Evolutionary conservation across 1,140 invertebrate genomes (phyloP).

Genomic region (Pemphigus obesinymphae): DNA sequence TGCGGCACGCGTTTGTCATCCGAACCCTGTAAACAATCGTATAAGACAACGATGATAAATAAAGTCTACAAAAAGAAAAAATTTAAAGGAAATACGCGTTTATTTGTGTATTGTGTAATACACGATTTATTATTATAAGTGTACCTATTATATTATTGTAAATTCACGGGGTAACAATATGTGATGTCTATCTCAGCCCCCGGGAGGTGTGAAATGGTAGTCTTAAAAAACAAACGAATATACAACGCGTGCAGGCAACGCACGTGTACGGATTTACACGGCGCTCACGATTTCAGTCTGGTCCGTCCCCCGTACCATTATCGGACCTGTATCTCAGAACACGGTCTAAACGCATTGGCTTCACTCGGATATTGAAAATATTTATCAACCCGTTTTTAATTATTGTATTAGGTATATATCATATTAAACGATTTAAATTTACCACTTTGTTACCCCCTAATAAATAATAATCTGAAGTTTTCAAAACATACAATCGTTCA

Average conservation of each 20-base stretch:
- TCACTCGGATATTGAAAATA: neutral
- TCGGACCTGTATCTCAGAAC: slow-evolving; percentile 18
- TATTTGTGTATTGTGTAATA: neutral
- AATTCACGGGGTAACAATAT: neutral
- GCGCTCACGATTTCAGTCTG: slow-evolving; percentile 13
- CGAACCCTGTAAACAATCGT: slow-evolving; percentile 23
- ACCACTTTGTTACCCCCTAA: neutral
- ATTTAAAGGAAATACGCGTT: neutral
- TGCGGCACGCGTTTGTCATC: neutral
- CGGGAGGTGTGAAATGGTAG: slow-evolving; percentile 1
- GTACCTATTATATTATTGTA: slow-evolving; percentile 8
- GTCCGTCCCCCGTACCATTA: too few relatives aligned
- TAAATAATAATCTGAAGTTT: neutral
- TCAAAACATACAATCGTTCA: neutral
- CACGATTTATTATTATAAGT: neutral
- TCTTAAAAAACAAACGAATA: slow-evolving; percentile 11
- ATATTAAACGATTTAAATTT: neutral
- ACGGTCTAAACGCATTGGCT: neutral
- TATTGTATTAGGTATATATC: neutral
- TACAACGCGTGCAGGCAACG: neutral
- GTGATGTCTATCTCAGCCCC: slow-evolving; percentile 5
- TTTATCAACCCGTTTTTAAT: neutral
- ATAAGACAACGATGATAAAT: neutral
- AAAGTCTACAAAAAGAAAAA: neutral
- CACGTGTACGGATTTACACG: slow-evolving; percentile 3